Conservation (phyloP, 2,888 invertebrate species). For the Drosophila greeni region DNA sequence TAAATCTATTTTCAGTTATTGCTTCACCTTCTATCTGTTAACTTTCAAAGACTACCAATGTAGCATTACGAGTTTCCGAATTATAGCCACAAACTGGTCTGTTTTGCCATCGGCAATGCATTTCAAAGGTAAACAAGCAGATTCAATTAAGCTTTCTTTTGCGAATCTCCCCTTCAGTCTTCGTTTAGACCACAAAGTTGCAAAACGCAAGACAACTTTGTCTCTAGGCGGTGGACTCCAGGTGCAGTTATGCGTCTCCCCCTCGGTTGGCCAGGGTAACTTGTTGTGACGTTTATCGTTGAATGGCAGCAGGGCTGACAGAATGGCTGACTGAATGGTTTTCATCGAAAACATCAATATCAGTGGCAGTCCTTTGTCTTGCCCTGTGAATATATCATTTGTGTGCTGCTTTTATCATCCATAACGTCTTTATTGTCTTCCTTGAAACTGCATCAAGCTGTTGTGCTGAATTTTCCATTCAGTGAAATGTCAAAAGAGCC, state of each 20-base stretch:
- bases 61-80: slow-evolving; percentile 28
- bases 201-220: slow-evolving; percentile 21
- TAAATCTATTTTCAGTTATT: neutral
- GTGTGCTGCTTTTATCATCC: slow-evolving; percentile 1
- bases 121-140: slow-evolving; percentile 45
- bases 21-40: neutral
- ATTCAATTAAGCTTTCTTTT: slow-evolving; percentile 54
- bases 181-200: slow-evolving; percentile 20
- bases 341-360: slow-evolving; percentile 25
- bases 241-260: neutral
- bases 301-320: neutral
- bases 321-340: slow-evolving; percentile 4
- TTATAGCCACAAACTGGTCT: slow-evolving; percentile 46
- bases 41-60: neutral
- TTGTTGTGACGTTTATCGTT: slow-evolving; percentile 21
- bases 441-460: neutral
- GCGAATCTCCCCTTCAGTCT: slow-evolving; percentile 13
- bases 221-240: slow-evolving; percentile 1
- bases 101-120: neutral
- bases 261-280: slow-evolving; percentile 1
- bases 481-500: neutral
- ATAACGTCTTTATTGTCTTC: slow-evolving; percentile 17
- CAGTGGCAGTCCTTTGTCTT: slow-evolving; percentile 14
- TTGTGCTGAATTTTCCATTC: neutral
- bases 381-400: slow-evolving; percentile 18